Percentiles rank a stretch among this genome's conserved stretches.
phyloP scores from a whole-genome alignment of 1,140 invertebrate genomes.

The Tenebrio molitor region DNA sequence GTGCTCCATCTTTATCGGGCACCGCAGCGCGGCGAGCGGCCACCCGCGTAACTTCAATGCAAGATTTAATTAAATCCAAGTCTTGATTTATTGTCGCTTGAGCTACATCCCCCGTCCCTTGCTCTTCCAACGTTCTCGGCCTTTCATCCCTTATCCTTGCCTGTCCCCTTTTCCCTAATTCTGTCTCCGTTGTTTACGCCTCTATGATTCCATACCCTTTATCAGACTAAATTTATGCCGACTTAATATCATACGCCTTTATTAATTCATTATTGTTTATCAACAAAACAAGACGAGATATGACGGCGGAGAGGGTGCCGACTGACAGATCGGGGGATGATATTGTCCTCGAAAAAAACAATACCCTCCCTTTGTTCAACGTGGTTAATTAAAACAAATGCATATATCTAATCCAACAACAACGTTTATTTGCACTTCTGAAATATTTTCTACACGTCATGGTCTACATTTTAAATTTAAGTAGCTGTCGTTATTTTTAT shows the following conservation, averaged over 20 bases:
- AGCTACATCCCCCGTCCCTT: constrained; percentile 56
- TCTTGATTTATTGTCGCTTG: constrained; percentile 74
- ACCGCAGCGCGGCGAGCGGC: constrained; percentile 67
- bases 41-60: constrained; percentile 68
- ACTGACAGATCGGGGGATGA: too few relatives aligned
- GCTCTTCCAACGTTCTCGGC: constrained; percentile 45
- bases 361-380: too few relatives aligned
- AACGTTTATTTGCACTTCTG: too few relatives aligned
- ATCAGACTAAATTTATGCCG: constrained; percentile 56
- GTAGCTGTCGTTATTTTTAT: too few relatives aligned
- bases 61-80: constrained; percentile 71
- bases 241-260: constrained; percentile 57
- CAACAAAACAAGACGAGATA: constrained; percentile 48
- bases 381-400: too few relatives aligned
- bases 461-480: too few relatives aligned
- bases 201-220: constrained; percentile 59
- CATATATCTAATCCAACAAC: too few relatives aligned
- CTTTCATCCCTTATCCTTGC: constrained; percentile 53
- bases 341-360: too few relatives aligned
- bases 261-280: constrained; percentile 56
- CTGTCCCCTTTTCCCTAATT: constrained; percentile 53
- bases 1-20: constrained; percentile 59
- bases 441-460: too few relatives aligned
- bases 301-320: too few relatives aligned
- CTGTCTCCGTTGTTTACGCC: constrained; percentile 64